Evolutionary conservation across 2,113 vertebrate genomes (phyloP), one percentile per base, ranked within the genome.

Genomic region (Hippocampus guttulatus): DNA sequence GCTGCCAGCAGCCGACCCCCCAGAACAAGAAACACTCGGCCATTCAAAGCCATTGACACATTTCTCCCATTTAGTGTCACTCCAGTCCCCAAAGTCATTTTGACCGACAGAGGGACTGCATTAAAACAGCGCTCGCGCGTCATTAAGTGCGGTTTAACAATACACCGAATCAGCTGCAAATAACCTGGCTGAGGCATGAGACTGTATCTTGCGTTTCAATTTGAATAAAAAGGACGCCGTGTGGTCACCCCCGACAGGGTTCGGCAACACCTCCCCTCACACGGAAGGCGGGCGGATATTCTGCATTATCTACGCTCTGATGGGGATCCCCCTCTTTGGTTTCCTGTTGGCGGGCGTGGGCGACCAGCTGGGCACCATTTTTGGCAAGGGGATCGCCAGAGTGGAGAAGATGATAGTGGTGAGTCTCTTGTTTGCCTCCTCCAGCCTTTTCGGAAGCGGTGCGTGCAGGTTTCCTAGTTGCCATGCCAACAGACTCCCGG

Each of bases 381-480:
- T 99, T 77, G 97, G 96, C 74, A 99, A 99, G 89, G 96, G 95
- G 84, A 98, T 98, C 51, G 94, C 95, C 82, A 96, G 91, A 94
- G 96, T 98, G 66, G 97, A 99, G 89, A 95, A 97, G 71, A 98
- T 96, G 23, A 97, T 98, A 85, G 95, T 96, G 92, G 96, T 98
- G 88, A 94, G 95, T 12, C 21, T 66, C 0, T 55, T 12, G 12
- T 14, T 25, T 8, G 10, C 3, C 3, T 60, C 66, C 38, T 62
- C 20, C 30, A 16, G 63, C 45, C 8, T 23, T 15, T 60, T 27
- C 64, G 58, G 23, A 64, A 16, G 38, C 62, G n/a, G 41, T 14
- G 21, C 2, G 25, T 74, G 23, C 45, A 45, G 20, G 43, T 76
- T 83, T 85, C 70, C 67, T 75, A 38, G 79, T 85, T 85, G 73